Evolutionary conservation across 1,140 invertebrate genomes (phyloP), one percentile per base, ranked within the genome.

Genomic region (Heliconius himera): DNA sequence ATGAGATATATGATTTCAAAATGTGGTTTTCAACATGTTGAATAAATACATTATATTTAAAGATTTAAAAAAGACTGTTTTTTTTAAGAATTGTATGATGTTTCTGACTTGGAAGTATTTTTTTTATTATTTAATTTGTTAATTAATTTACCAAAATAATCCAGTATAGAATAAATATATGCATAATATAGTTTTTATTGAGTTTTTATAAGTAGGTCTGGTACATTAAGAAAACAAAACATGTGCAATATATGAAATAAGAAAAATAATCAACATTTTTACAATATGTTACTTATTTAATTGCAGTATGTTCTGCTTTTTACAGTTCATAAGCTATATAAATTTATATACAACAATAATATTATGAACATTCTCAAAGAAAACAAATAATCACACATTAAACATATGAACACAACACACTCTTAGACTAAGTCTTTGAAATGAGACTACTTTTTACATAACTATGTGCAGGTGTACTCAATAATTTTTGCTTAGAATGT

Each of bases 201-300:
- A n/a, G 2, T 20, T 54, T 54, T 60, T 60, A 60, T 26, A 60
- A 60, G 8, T 22, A 22, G n/a, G 8, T 22, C 3, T 22, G n/a
- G n/a, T 60, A 60, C 20, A 60, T 22, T 60, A 60, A 60, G 8
- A 60, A 60, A 60, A 60, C 54, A 60, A 60, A 60, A n/a, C 54
- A 60, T 60, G n/a, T 51, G 54, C 9, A 22, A 60, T 60, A 60
- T 60, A 3, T 22, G 8, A 22, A 60, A 11, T 60, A 22, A n/a
- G 8, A 22, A 22, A 60, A 51, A 51, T 20, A 20, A 6, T 8
- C 6, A 0, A 51, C 18, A 51, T 18, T 46, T 16, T 46, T 51
- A 51, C 18, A 51, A 51, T 51, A 51, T 51, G 18, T 51, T 20
- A 20, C 49, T 51, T 20, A 51, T 51, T 18, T 51, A 51, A 8